These are phyloP conservation scores for Sebastes ruberrimus DNA, from an alignment of 2,797 vertebrate genomes.

Conservation along the genomic window DNA sequence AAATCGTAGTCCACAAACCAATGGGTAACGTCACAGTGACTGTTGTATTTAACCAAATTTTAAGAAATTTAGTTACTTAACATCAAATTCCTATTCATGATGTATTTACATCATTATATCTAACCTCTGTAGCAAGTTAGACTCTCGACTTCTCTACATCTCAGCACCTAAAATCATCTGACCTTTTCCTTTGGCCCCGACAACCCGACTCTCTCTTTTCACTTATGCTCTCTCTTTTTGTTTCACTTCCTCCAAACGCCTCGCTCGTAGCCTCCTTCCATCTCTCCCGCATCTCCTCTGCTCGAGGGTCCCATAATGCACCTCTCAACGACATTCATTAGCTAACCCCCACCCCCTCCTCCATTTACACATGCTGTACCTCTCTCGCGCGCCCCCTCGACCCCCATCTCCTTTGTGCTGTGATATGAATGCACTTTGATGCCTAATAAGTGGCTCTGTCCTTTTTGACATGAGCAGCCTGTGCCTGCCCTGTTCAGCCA, in stretches of 20 bases:
- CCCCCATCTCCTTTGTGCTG: slow-evolving; percentile 90
- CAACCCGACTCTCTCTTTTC: neutral
- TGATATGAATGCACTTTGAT: slow-evolving; percentile 99
- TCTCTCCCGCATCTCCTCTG: neutral
- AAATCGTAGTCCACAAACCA: no score
- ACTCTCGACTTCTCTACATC: neutral
- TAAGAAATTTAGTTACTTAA: neutral
- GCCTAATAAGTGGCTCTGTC: slow-evolving; percentile 98
- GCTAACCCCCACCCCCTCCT: slow-evolving; percentile 69
- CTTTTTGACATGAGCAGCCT: slow-evolving; percentile 98
- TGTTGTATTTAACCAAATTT: no score
- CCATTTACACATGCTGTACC: slow-evolving; percentile 57
- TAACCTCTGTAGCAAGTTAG: neutral
- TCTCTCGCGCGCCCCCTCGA: slow-evolving; percentile 67
- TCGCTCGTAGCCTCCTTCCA: slow-evolving; percentile 6
- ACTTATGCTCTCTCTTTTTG: neutral
- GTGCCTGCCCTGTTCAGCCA: slow-evolving; percentile 98
- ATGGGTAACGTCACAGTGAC: no score
- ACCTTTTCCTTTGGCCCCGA: neutral
- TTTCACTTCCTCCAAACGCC: neutral
- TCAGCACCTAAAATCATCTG: neutral
- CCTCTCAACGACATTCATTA: slow-evolving; percentile 94
- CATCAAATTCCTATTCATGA: fast-evolving
- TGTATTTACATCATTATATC: neutral
- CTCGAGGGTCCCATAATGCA: slow-evolving; percentile 86